Base-by-base conservation (phyloP, 2,888 invertebrate species). In the Lomographa bimaculata region DNA sequence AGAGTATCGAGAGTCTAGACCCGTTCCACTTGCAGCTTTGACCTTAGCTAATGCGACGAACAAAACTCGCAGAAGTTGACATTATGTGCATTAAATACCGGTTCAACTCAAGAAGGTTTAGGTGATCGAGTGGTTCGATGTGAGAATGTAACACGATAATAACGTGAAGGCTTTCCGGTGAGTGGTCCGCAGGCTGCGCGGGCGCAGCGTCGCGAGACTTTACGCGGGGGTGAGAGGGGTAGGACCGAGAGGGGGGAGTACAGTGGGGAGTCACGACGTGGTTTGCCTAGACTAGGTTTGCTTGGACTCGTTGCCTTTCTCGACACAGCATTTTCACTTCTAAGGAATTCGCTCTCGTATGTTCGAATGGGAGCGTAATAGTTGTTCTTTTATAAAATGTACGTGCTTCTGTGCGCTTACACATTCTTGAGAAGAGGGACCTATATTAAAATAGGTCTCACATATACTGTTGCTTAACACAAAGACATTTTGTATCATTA, bases 261-360 rank as follows among this genome's bases (percentile, higher is more conserved):
- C 42, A 43, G 60, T 49, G 57, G 62, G 60, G 71, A 65, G 69
- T 80, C 85, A 84, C 85, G 83, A 84, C 71, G 80, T 75, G 78
- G 81, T 80, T 81, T 74, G 77, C 79, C 85, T 83, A 82, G 82
- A 75, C 74, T 81, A 73, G 71, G 54, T 56, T 54, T 20, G 45
- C 45, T 54, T 41, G 50, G 52, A 51, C 51, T 45, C 47, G 52
- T 49, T 54, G 58, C 58, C 58, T 55, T 61, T 63, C 59, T 55
- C 60, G 56, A 50, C 57, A 53, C 55, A 55, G 54, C 53, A 56
- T 69, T 66, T 62, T 63, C 60, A 57, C 46, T 54, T 54, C 54
- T 50, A 46, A 51, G 51, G 54, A 54, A 54, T 54, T 51, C 45
- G 54, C 50, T 54, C 48, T 47, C 50, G 50, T 54, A 49, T 51